Evolutionary conservation across 2,888 invertebrate species (phyloP), one percentile per base, ranked within the genome.

Genomic region (Microplitis manilae): DNA sequence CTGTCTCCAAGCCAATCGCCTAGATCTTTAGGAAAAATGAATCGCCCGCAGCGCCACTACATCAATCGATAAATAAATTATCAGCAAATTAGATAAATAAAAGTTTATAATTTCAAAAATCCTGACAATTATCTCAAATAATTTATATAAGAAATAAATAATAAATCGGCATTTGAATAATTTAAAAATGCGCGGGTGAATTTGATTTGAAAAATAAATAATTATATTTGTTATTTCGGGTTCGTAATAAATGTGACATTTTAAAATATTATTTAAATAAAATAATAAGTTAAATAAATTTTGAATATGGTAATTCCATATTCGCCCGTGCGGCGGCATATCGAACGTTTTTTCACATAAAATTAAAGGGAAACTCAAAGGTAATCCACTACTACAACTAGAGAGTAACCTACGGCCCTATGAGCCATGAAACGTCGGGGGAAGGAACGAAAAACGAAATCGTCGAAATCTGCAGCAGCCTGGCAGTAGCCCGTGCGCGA

Each of bases 401-500:
- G 59, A 67, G 17, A 76, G 59, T 20, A 40, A 76, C 59, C 68
- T 68, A 40, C 41, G 61, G 50, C 50, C 65, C 50, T 17, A n/a
- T 15, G 62, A 62, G 13, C 6, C n/a, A 13, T 4, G 64, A 17
- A 6, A 65, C 40, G 30, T 40, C 41, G 68, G n/a, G 68, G 40
- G 15, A 41, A 40, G 40, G 15, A 71, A 76, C 65, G 71, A 59
- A 65, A 50, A 71, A 76, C 65, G 71, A 59, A 65, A 50, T 50
- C 50, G 67, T 71, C 65, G 71, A 59, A 65, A 50, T 50, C 50
- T 50, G 50, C 50, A 50, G 50, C 61, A 67, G 62, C 38, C 62
- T 67, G 68, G 69, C 83, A 83, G 84, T 84, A 79, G 83, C 78
- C 83, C 83, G 85, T 84, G 83, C 83, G 85, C 83, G 84, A 82